These are phyloP conservation scores for Ailuropoda melanoleuca DNA, from an alignment of 2,113 vertebrate species.

Conservation along the genomic window DNA sequence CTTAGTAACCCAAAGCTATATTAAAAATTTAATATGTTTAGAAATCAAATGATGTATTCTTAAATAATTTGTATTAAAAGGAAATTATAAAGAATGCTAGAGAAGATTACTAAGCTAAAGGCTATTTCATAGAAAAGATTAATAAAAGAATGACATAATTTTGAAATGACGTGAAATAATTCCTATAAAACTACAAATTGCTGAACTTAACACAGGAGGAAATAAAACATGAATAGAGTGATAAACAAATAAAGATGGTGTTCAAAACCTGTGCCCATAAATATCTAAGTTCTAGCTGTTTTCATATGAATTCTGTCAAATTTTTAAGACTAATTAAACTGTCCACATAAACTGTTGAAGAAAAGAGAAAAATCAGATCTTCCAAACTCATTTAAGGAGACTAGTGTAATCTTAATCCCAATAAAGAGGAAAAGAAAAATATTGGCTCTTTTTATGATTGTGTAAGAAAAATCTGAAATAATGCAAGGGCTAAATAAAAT, in stretches of 20 bases:
- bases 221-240: neutral
- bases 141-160: neutral
- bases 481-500: neutral
- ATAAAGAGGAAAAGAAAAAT: neutral
- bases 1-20: neutral
- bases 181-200: neutral
- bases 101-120: neutral
- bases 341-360: neutral
- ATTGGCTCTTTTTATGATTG: neutral
- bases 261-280: neutral
- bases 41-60: neutral
- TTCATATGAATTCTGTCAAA: neutral
- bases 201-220: neutral
- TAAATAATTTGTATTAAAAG: neutral
- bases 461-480: neutral
- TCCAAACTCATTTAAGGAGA: neutral
- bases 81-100: neutral
- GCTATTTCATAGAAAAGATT: neutral
- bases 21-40: neutral
- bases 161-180: neutral
- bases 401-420: neutral
- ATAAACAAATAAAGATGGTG: neutral
- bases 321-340: neutral
- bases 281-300: neutral
- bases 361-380: neutral